These are phyloP conservation scores for Poeciliopsis infans DNA, from an alignment of 2,797 vertebrate species.

Conservation along the genomic window DNA sequence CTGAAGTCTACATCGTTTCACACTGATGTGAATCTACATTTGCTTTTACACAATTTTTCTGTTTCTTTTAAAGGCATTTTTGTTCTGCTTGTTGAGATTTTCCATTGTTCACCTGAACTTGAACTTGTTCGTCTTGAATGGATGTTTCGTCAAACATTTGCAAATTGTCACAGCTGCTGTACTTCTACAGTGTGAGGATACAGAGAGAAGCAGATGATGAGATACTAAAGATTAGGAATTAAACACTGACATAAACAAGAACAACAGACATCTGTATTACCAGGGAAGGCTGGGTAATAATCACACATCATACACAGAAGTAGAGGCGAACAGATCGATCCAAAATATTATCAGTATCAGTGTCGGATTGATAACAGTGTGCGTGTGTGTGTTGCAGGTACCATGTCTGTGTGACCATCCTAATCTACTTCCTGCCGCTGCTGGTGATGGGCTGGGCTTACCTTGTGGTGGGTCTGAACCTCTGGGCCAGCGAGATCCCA, in stretches of 20 bases:
- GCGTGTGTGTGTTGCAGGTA: constrained; percentile 80
- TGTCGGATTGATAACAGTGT: too few species aligned
- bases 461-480: constrained; percentile 89
- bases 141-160: too few species aligned
- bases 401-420: constrained; percentile 88
- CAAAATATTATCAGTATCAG: too few species aligned
- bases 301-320: not conserved
- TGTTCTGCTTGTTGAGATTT: not conserved
- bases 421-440: constrained; percentile 94
- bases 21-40: not conserved
- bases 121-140: not conserved
- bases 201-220: not conserved
- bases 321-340: too few species aligned
- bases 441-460: constrained; percentile 95
- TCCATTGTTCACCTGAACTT: not conserved
- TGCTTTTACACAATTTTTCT: not conserved
- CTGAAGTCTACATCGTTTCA: not conserved
- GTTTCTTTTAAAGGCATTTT: not conserved
- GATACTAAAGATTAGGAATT: not conserved
- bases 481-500: constrained; percentile 96
- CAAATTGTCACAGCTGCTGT: not conserved
- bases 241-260: not conserved
- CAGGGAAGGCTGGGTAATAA: not conserved
- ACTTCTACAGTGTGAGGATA: not conserved
- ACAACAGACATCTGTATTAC: not conserved